Base-by-base conservation (phyloP, 37 sponge, comb jelly and placozoan species). In the Diacarnus erythraeanus region DNA sequence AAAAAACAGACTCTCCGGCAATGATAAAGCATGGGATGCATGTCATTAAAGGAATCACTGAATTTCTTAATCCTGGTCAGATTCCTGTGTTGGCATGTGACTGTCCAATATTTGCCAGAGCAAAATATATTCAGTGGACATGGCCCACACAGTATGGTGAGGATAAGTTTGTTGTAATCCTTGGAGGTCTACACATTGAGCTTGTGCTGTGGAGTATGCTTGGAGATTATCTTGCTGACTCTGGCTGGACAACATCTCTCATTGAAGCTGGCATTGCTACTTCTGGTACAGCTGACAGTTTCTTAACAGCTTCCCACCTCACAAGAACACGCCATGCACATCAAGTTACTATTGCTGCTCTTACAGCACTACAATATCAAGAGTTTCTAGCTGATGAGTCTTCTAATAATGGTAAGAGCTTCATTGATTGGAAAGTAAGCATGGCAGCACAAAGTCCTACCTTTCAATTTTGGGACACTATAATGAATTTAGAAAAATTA, bases 11-110 rank as follows among this genome's bases (percentile, higher is more conserved):
- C 12, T 15, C 51, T 47, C 51, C 51, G 12, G 51, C 51, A 60
- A 60, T 60, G 61, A 60, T 60, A 60, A 60, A 60, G 61, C 35
- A 31, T 65, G 31, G 35, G 17, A 65, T 65, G 66, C 35, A 65
- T 30, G 9, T 65, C 9, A n/a, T n/a, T n/a, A n/a, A n/a, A n/a
- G n/a, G n/a, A n/a, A 3, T 5, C 2, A 31, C 31, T 31, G 2
- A 2, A 2, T 31, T 65, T 6, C 31, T 65, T 2, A 31, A 65
- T 65, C 66, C 66, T 31, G 35, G 66, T 2, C 2, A 65, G 34
- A 10, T 65, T 18, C 66, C 66, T 34, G 66, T 65, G 2, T 2
- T 65, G 34, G 34, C 66, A 30, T 65, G 66, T 65, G 66, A 65
- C 33, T 30, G 34, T 5, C 66, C 31, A 4, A 18, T 65, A 2